These are phyloP conservation scores for Schizaphis graminum DNA, from an alignment of 2,888 invertebrate genomes.

Conservation along the genomic window DNA sequence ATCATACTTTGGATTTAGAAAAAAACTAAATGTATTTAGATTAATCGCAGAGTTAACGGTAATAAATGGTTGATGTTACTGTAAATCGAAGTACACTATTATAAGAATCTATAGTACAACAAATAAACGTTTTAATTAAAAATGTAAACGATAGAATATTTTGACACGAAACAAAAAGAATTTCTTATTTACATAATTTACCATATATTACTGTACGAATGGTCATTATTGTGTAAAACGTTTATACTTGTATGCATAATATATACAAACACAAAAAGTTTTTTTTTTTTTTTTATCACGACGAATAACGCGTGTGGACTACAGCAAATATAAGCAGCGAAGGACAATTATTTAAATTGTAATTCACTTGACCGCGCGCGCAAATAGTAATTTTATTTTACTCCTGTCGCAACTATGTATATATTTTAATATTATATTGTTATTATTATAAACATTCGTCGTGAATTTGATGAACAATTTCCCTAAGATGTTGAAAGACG, in stretches of 20 bases:
- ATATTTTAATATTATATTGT: not conserved
- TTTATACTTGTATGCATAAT: not conserved
- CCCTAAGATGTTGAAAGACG: not conserved
- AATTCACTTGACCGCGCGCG: not conserved
- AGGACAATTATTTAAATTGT: slow-evolving; percentile 34
- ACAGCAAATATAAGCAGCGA: not conserved
- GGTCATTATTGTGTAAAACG: not conserved
- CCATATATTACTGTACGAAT: not conserved
- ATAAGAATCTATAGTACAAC: not conserved
- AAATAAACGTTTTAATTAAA: not conserved
- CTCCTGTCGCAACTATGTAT: not conserved
- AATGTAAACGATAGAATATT: not conserved
- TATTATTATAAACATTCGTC: not conserved
- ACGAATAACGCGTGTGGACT: not conserved
- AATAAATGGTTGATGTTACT: not conserved
- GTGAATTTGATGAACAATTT: slow-evolving; percentile 40
- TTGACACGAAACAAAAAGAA: not conserved
- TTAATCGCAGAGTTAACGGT: not conserved
- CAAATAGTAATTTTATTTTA: not conserved
- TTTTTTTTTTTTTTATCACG: slow-evolving; percentile 12
- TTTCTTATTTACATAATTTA: slow-evolving; percentile 27
- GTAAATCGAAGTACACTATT: not conserved
- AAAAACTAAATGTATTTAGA: not conserved
- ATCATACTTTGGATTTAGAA: not conserved
- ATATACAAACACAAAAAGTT: not conserved